Conservation (phyloP, 2,113 vertebrate species). For the Pyrgilauda ruficollis region DNA sequence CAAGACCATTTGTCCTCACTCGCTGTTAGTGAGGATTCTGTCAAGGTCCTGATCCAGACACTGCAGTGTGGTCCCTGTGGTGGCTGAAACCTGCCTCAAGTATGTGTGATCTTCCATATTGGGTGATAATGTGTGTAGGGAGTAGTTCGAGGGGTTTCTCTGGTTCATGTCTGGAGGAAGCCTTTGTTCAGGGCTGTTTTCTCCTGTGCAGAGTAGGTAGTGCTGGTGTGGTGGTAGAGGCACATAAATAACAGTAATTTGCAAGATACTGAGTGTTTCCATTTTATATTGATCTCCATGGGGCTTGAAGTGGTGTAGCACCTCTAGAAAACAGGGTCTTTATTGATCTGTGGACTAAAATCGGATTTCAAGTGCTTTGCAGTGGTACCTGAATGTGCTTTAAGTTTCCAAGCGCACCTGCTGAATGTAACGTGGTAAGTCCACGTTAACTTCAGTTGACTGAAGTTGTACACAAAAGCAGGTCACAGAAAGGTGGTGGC, state of each 20-base stretch:
- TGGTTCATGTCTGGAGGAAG: neutral
- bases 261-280: neutral
- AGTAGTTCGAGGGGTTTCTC: neutral
- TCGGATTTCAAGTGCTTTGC: neutral
- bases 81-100: neutral
- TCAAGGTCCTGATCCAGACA: neutral
- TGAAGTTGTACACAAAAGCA: neutral
- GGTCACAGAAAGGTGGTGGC: neutral
- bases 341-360: neutral
- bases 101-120: neutral
- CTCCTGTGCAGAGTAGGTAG: neutral
- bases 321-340: neutral
- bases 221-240: rapidly evolving
- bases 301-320: neutral
- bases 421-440: rapidly evolving
- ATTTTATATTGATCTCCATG: neutral
- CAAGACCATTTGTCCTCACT: neutral
- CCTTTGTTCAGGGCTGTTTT: neutral
- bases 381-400: neutral
- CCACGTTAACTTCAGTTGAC: neutral
- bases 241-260: neutral
- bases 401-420: neutral
- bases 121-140: neutral
- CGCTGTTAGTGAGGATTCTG: neutral
- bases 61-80: neutral